Conservation (phyloP, 2,888 invertebrate genomes). For the Drosophila emarginata region DNA sequence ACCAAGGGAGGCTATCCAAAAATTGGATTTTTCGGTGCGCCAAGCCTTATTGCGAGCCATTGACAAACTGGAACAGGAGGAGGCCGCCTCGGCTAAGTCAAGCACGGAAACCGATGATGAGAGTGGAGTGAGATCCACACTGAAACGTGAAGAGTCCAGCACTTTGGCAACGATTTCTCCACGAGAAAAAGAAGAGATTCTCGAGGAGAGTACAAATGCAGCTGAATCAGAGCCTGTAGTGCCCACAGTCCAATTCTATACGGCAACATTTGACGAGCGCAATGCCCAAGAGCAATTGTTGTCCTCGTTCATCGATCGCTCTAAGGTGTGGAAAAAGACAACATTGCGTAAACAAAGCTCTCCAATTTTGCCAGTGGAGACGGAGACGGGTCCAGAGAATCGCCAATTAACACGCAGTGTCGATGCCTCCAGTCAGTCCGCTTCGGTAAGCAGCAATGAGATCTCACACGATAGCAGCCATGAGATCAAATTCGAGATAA, state of each 20-base stretch:
- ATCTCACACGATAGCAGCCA: slow-evolving; percentile 74
- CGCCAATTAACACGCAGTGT: slow-evolving; percentile 81
- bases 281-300: slow-evolving; percentile 79
- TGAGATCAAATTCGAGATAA: slow-evolving; percentile 80
- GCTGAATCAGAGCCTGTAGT: slow-evolving; percentile 80
- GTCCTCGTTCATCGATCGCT: slow-evolving; percentile 77
- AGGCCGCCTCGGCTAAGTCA: slow-evolving; percentile 77
- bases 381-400: slow-evolving; percentile 61
- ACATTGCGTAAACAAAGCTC: slow-evolving; percentile 46
- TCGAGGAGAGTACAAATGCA: slow-evolving; percentile 83
- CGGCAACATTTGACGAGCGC: slow-evolving; percentile 81
- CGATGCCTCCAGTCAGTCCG: slow-evolving; percentile 59
- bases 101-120: slow-evolving; percentile 51
- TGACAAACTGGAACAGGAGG: slow-evolving; percentile 88
- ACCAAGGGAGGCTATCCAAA: slow-evolving; percentile 84
- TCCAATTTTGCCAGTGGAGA: slow-evolving; percentile 30
- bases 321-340: slow-evolving; percentile 72
- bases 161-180: slow-evolving; percentile 36
- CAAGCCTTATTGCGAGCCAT: slow-evolving; percentile 90
- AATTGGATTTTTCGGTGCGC: slow-evolving; percentile 88
- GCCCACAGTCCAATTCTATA: slow-evolving; percentile 85
- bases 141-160: slow-evolving; percentile 33
- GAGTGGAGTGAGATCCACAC: slow-evolving; percentile 21
- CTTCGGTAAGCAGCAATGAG: slow-evolving; percentile 77
- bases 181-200: slow-evolving; percentile 80